These are phyloP conservation scores for Drosophila yakuba DNA, from an alignment of 1,140 invertebrate species.

Conservation along the genomic window DNA sequence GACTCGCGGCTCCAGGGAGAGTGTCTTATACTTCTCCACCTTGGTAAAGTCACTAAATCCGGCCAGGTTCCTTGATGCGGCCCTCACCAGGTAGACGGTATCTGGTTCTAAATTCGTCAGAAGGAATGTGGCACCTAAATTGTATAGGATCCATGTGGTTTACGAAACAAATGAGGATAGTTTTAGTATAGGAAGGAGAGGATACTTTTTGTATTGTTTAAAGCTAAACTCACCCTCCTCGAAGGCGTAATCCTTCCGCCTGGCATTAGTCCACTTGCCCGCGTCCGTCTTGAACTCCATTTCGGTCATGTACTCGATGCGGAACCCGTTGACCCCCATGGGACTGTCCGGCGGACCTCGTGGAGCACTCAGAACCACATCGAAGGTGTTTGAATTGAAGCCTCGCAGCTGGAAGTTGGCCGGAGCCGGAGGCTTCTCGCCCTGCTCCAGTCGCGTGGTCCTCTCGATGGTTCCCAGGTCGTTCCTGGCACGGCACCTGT, in stretches of 20 bases:
- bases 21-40: constrained; percentile 68
- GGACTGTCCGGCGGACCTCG: constrained; percentile 41
- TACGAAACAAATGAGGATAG: too few relatives aligned
- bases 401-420: constrained; percentile 74
- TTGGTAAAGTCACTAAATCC: constrained; percentile 83
- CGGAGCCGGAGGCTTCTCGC: constrained; percentile 85
- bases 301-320: constrained; percentile 80
- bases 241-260: constrained; percentile 71
- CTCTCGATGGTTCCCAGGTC: constrained; percentile 85
- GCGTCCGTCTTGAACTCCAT: constrained; percentile 72
- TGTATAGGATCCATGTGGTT: neutral
- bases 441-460: constrained; percentile 85
- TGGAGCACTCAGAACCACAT: constrained; percentile 81
- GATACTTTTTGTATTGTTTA: too few relatives aligned
- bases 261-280: constrained; percentile 83
- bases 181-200: too few relatives aligned
- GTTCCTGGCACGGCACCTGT: constrained; percentile 86
- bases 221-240: constrained; percentile 73
- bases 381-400: constrained; percentile 83
- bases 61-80: constrained; percentile 84
- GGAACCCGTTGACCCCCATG: constrained; percentile 83
- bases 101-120: constrained; percentile 80
- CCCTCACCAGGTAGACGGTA: constrained; percentile 83
- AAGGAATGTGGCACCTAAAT: constrained; percentile 81
- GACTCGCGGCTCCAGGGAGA: constrained; percentile 65